A percentile compares a stretch with the other conserved stretches of the same genome.
Evolutionary conservation across 2,113 vertebrate genomes (phyloP).

Genomic region (Nestor notabilis): DNA sequence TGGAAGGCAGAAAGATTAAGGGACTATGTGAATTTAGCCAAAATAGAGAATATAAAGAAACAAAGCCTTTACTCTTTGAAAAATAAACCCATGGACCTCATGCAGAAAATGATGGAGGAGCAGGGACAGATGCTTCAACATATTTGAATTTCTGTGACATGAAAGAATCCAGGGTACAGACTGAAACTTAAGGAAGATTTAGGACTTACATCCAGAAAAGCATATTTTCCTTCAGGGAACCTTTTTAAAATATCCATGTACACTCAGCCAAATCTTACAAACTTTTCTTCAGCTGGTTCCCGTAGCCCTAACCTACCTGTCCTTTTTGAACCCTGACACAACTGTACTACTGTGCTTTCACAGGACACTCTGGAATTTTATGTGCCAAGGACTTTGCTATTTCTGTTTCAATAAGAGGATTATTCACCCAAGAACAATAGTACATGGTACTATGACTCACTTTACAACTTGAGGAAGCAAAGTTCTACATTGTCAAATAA

Average conservation of each 20-base stretch:
- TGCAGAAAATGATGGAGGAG: not conserved
- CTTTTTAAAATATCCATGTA: not conserved
- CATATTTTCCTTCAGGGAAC: rapidly evolving
- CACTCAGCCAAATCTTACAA: not conserved
- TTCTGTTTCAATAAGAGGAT: not conserved
- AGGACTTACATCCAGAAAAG: not conserved
- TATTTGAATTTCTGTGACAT: not conserved
- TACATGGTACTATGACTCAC: rapidly evolving
- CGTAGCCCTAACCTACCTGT: not conserved
- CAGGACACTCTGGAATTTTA: not conserved
- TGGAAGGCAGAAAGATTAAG: not conserved
- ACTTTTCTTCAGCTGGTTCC: not conserved
- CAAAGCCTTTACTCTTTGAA: not conserved
- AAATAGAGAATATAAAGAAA: not conserved
- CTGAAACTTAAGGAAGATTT: not conserved
- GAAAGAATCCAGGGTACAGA: not conserved
- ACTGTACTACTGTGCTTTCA: not conserved
- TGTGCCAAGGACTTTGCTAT: not conserved
- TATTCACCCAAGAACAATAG: not conserved
- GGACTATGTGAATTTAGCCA: not conserved
- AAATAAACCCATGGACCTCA: not conserved
- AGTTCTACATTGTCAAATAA: not conserved
- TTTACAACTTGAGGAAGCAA: not conserved
- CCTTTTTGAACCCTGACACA: not conserved
- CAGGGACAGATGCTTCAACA: not conserved